Percentiles rank a stretch among this genome's conserved stretches.
Evolutionary conservation across 2,888 invertebrate species (phyloP).

Genomic region (Lasioglossum malachurum): DNA sequence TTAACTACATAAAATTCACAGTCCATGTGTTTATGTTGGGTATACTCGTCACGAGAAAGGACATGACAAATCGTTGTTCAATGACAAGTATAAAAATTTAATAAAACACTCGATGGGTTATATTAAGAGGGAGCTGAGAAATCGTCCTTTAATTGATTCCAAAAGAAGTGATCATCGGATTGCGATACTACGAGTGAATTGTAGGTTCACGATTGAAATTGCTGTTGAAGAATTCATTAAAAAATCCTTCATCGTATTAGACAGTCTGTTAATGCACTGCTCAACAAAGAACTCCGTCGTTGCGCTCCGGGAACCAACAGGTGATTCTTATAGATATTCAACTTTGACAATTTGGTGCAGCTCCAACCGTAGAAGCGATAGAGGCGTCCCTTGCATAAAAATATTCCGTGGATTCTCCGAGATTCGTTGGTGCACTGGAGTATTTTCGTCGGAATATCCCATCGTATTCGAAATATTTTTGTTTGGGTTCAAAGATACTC

Average conservation of each 20-base stretch:
- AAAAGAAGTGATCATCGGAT: background rate
- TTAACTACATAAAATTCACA: background rate
- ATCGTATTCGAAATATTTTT: background rate
- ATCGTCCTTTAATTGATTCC: background rate
- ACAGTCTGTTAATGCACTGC: background rate
- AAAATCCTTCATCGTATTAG: background rate
- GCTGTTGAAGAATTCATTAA: background rate
- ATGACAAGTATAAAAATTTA: no score
- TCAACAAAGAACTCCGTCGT: background rate
- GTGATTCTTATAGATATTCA: background rate
- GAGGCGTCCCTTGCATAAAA: background rate
- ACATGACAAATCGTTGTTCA: no score
- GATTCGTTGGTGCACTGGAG: no score
- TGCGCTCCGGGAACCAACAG: conserved; percentile 1
- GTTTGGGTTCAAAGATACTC: no score
- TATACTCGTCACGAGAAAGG: background rate
- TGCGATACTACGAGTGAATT: background rate
- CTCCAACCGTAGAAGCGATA: background rate
- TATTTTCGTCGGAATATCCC: background rate
- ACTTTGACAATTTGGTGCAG: background rate
- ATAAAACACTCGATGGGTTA: no score
- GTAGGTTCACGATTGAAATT: background rate
- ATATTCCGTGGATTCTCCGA: no score
- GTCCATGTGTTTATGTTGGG: background rate
- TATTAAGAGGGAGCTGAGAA: no score